Base-by-base conservation (phyloP, 2,113 vertebrate genomes). In the Oceanites oceanicus region DNA sequence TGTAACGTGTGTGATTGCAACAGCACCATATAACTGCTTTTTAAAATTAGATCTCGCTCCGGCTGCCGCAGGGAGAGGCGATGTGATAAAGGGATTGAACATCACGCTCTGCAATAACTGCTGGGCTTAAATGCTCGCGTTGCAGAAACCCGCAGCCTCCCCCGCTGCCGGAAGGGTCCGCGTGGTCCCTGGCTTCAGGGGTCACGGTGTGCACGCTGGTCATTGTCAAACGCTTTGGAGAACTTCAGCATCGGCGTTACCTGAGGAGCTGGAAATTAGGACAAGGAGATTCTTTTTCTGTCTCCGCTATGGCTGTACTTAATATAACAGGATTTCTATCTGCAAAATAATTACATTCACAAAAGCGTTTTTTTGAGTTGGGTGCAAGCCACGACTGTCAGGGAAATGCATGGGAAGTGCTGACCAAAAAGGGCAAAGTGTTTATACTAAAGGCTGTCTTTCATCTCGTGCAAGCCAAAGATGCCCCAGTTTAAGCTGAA, bases 31-130 rank as follows among this genome's bases (percentile, higher is more conserved):
- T 96, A 88, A 1, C 93, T 92, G 92, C 92, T 90, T 92, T 93
- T 96, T 96, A 97, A 96, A 97, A 96, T 97, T 96, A 96, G 94
- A 90, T 75, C 87, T 73, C 3, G 3, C 90, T 87, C 44, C 12
- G 84, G 71, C 88, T 75, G 95, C 86, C 6, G 6, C 13, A 14
- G 77, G 70, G 36, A 96, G 62, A 84, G 80, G 66, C 47, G 92
- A 70, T 8, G 7, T 1, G 95, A 96, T 94, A 95, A 96, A 96
- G 80, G 88, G 88, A 81, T 65, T 42, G 95, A 84, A 92, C 96
- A 79, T 79, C 86, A 2, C 0, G 10, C 88, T 91, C 86, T 77
- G 92, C 38, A 25, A 7, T 66, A 50, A 72, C 88, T 82, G 83
- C 91, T 42, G 80, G 72, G 65, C 91, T 89, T 65, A 63, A 83